Conservation (phyloP, 2,113 vertebrate genomes). For the Turnix velox region DNA sequence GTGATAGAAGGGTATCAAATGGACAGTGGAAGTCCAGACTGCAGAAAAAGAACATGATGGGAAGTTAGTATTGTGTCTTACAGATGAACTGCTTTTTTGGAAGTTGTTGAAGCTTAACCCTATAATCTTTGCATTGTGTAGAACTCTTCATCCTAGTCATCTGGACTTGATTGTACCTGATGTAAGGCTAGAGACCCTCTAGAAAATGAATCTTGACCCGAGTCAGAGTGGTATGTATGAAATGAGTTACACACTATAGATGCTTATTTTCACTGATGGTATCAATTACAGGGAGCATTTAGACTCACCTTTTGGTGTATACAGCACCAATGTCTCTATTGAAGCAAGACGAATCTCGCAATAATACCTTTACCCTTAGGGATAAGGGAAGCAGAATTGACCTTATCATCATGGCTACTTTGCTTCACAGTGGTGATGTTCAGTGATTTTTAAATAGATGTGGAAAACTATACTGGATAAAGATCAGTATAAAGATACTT, state of each 20-base stretch:
- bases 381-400: neutral
- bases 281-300: neutral
- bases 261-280: neutral
- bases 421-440: neutral
- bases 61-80: neutral
- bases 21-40: neutral
- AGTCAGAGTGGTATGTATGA: neutral
- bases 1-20: neutral
- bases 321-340: neutral
- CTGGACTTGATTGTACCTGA: neutral
- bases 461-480: neutral
- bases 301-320: neutral
- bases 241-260: neutral
- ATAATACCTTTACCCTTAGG: neutral
- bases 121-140: neutral
- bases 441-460: neutral
- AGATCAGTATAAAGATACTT: fast-evolving
- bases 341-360: neutral
- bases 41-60: neutral
- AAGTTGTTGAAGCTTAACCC: neutral
- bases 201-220: neutral
- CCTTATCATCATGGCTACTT: neutral
- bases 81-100: neutral
- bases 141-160: neutral
- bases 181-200: neutral